Evolutionary conservation across 2,113 vertebrate species (phyloP).

Genomic region (Xiphophorus couchianus): DNA sequence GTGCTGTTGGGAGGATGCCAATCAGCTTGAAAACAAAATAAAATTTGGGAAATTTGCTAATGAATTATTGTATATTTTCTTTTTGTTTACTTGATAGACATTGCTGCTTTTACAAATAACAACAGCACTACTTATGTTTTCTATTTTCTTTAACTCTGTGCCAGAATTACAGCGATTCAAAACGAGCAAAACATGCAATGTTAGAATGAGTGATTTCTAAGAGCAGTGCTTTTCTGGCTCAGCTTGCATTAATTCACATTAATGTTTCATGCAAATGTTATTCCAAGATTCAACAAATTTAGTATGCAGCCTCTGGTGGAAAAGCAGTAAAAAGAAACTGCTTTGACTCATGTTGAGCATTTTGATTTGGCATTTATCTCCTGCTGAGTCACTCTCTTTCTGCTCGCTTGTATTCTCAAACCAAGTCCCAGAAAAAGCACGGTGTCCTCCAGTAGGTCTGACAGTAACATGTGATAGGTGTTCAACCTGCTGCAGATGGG

Average conservation of each 20-base stretch:
- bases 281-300: constrained; percentile 17
- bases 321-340: background rate
- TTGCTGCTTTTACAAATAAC: background rate
- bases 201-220: background rate
- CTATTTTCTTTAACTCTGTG: background rate
- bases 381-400: constrained; percentile 25
- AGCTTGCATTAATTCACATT: constrained; percentile 27
- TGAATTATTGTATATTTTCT: background rate
- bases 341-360: constrained; percentile 4
- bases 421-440: constrained; percentile 1
- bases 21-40: background rate
- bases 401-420: background rate
- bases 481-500: constrained; percentile 35
- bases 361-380: background rate
- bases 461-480: constrained; percentile 55
- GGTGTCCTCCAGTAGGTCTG: constrained; percentile 24
- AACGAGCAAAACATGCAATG: background rate
- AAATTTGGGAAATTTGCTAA: background rate
- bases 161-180: background rate
- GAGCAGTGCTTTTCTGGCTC: background rate
- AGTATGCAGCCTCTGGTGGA: constrained; percentile 14
- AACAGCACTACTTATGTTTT: background rate
- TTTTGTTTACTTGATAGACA: background rate
- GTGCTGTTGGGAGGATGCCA: background rate
- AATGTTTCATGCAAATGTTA: background rate